Conservation (phyloP, 2,888 invertebrate genomes). For the Pachymerium ferrugineum region DNA sequence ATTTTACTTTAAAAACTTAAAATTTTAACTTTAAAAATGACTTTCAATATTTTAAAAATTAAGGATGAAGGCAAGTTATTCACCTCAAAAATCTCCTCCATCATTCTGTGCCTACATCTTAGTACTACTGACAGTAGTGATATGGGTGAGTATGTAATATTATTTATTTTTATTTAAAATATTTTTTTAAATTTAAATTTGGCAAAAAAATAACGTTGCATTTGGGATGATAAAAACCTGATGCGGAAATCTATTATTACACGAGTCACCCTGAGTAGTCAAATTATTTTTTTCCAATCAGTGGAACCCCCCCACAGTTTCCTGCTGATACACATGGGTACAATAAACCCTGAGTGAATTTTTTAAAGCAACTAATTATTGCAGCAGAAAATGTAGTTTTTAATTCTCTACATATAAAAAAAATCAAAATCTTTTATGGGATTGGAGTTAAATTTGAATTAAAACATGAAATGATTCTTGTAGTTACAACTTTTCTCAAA, state of each 20-base stretch:
- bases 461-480: too few relatives aligned
- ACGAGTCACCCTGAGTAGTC: neutral
- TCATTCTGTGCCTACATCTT: neutral
- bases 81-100: neutral
- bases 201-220: neutral
- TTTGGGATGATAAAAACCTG: neutral
- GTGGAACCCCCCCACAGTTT: neutral
- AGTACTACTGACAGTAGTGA: neutral
- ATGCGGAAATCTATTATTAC: neutral
- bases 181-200: neutral
- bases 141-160: neutral
- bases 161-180: neutral
- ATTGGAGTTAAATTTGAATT: too few relatives aligned
- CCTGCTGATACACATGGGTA: too few relatives aligned
- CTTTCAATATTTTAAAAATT: neutral
- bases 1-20: neutral
- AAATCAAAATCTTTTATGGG: too few relatives aligned
- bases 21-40: neutral
- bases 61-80: neutral
- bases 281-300: constrained; percentile 4
- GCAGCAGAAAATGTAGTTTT: too few relatives aligned
- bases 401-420: too few relatives aligned
- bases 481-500: too few relatives aligned
- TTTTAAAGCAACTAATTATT: too few relatives aligned
- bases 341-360: too few relatives aligned